Conservation (phyloP, 2,113 vertebrate species). For the Polyodon spathula region DNA sequence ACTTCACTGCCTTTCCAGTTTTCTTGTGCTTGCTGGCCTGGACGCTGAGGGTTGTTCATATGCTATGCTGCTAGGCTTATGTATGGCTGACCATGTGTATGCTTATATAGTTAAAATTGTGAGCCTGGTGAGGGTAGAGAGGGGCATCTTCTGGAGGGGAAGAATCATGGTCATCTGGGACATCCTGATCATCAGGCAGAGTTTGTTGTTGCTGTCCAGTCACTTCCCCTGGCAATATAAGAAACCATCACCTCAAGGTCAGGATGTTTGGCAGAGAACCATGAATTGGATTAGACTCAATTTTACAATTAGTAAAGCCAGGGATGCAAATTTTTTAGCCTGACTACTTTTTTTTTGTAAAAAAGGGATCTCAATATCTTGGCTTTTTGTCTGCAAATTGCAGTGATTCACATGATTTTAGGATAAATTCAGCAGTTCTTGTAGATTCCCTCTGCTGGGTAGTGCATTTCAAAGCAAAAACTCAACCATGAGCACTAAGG, state of each 20-base stretch:
- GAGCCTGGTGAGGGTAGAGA: constrained; percentile 90
- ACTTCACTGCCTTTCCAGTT: constrained; percentile 93
- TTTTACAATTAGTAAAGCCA: no score
- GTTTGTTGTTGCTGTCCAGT: constrained; percentile 40
- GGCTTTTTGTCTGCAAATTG: no score
- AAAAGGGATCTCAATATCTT: no score
- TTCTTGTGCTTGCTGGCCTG: constrained; percentile 96
- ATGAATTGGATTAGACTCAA: constrained; percentile 62
- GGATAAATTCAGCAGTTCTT: no score
- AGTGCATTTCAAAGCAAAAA: no score
- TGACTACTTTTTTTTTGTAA: no score
- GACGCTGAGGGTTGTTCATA: constrained; percentile 96
- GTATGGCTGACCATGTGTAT: constrained; percentile 95
- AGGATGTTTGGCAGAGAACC: no score
- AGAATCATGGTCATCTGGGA: constrained; percentile 91
- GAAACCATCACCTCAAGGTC: no score
- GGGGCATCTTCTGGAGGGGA: constrained; percentile 96
- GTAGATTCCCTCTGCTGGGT: no score
- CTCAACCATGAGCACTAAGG: no score
- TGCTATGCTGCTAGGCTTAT: constrained; percentile 96
- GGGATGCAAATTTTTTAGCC: no score
- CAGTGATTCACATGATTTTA: no score
- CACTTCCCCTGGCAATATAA: constrained; percentile 44
- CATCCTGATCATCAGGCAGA: constrained; percentile 89
- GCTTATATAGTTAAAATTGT: constrained; percentile 96